Evolutionary conservation across 2,113 vertebrate genomes (phyloP), one percentile per base, ranked within the genome.

Genomic region (Podarcis cretensis): DNA sequence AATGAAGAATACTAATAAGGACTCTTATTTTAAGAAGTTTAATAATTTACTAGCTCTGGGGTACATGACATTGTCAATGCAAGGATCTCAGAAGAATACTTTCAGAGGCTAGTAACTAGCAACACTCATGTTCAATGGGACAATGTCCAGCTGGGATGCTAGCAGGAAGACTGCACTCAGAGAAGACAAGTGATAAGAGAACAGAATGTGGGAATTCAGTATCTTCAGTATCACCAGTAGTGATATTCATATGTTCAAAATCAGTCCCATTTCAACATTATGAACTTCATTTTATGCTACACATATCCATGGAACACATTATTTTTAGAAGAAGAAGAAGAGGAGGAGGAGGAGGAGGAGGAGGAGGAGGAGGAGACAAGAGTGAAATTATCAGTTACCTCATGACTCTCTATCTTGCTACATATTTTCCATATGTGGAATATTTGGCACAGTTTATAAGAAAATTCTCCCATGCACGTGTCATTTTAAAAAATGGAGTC

Each of bases 71-170:
- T n/a, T 81, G 84, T 81, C 16, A 65, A 54, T 69, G 43, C 8
- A 77, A 18, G 83, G 40, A 86, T 77, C 68, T 81, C 80, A 57
- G 87, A 63, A 63, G 48, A 82, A 14, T 16, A 68, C 6, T 21
- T 66, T 81, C 75, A 84, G 77, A 87, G 43, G 13, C 9, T 4
- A 80, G 18, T 71, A 88, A 87, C 66, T 76, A 86, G 88, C 25
- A 30, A 40, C 30, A 85, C 10, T 2, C 23, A 12, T 3, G n/a
- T 54, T 18, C 30, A 37, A 77, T 78, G 25, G 16, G 30, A 14
- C 37, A 65, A 40, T 21, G 25, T 65, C 25, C 20, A 78, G 13
- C 27, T 78, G 14, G 35, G 3, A 27, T 7, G 14, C 7, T 48
- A 86, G 8, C 54, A 20, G 27, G 75, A 86, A 25, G 35, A 12